Evolutionary conservation across 1,140 invertebrate genomes (phyloP).

Genomic region (Bombus confusus): DNA sequence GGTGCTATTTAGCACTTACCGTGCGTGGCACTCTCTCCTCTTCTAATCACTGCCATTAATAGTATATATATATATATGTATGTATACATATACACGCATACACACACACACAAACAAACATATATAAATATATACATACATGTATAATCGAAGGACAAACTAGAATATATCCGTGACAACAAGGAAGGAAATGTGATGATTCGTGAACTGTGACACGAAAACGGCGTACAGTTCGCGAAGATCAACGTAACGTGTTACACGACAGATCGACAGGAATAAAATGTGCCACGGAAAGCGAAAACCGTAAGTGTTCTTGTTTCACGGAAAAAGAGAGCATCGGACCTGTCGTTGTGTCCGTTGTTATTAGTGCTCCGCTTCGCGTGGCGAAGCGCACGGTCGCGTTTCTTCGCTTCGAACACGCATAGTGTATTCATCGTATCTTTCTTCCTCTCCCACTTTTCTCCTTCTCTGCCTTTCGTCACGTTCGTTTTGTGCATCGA

Average conservation of each 20-base stretch:
- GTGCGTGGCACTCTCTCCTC: constrained; percentile 66
- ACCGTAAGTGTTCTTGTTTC: constrained; percentile 6
- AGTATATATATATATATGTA: constrained; percentile 42
- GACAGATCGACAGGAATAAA: background rate
- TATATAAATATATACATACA: constrained; percentile 16
- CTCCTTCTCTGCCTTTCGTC: background rate
- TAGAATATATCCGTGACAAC: background rate
- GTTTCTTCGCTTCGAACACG: constrained; percentile 8
- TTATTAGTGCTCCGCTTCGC: constrained; percentile 13
- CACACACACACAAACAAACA: constrained; percentile 1
- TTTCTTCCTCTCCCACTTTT: background rate
- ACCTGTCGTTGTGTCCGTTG: background rate
- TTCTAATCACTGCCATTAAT: constrained; percentile 73
- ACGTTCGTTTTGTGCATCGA: constrained; percentile 21
- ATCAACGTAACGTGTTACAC: background rate
- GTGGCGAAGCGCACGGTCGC: background rate
- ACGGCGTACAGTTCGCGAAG: background rate
- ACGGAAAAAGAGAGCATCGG: constrained; percentile 1
- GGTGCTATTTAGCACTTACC: constrained; percentile 61
- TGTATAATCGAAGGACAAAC: background rate
- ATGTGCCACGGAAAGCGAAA: background rate
- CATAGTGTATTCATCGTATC: background rate
- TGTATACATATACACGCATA: background rate
- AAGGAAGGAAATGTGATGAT: background rate
- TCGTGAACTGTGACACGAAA: constrained; percentile 11